Percentiles rank a stretch among this genome's conserved stretches.
phyloP scores from a whole-genome alignment of 2,888 invertebrate species.

The Kuschelorhynchus macadamiae region DNA sequence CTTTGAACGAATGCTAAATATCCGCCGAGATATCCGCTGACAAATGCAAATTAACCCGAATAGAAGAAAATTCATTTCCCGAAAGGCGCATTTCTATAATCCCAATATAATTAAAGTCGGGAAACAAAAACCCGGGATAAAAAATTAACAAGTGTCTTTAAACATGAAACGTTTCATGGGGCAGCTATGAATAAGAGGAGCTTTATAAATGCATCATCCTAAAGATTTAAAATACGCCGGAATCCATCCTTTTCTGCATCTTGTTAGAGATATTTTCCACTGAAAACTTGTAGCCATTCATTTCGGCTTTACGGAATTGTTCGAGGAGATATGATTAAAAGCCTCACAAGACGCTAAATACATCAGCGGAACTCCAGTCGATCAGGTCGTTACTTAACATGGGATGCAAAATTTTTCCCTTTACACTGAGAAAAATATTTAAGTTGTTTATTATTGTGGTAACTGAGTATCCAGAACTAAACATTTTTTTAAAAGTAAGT shows the following conservation, averaged over 20 bases:
- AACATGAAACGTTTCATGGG: slow-evolving; percentile 25
- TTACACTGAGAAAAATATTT: slow-evolving; percentile 15
- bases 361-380: slow-evolving; percentile 57
- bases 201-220: slow-evolving; percentile 38
- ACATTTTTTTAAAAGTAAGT: too few species aligned
- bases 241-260: slow-evolving; percentile 57
- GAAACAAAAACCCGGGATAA: slow-evolving; percentile 14
- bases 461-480: too few species aligned
- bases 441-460: too few species aligned
- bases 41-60: not conserved
- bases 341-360: slow-evolving; percentile 63
- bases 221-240: slow-evolving; percentile 49
- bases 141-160: slow-evolving; percentile 32
- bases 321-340: slow-evolving; percentile 64
- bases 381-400: slow-evolving; percentile 47
- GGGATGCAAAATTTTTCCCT: not conserved
- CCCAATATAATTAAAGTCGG: not conserved
- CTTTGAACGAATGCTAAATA: too few species aligned
- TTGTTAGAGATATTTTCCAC: slow-evolving; percentile 52
- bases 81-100: not conserved
- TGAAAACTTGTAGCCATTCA: slow-evolving; percentile 59
- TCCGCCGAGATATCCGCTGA: too few species aligned
- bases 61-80: not conserved
- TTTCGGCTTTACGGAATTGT: slow-evolving; percentile 59
- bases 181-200: slow-evolving; percentile 27